phyloP scores from a whole-genome alignment of 2,113 vertebrate species.

The Argyrosomus japonicus region DNA sequence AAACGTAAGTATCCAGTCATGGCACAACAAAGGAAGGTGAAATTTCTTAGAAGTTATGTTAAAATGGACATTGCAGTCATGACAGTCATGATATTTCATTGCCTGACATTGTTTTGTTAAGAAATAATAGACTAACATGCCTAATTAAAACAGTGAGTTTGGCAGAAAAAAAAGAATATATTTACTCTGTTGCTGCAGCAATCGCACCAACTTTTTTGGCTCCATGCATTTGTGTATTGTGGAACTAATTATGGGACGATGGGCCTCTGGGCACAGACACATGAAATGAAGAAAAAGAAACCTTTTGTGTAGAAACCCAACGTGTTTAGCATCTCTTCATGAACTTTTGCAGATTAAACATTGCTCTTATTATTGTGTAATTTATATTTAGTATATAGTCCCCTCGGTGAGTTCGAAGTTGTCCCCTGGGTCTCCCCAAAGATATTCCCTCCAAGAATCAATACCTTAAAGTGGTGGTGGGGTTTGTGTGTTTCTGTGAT shows the following conservation, averaged over 20 bases:
- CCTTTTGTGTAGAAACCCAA: neutral
- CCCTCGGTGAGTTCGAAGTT: too few relatives aligned
- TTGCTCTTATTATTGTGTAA: neutral
- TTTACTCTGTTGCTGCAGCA: neutral
- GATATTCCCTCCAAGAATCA: too few relatives aligned
- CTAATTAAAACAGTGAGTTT: neutral
- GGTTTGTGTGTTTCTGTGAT: too few relatives aligned
- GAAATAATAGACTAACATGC: neutral
- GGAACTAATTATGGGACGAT: neutral
- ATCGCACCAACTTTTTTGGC: neutral
- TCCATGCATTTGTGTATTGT: neutral
- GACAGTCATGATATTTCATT: neutral
- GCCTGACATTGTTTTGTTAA: neutral
- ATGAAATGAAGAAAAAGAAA: neutral
- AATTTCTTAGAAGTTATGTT: neutral
- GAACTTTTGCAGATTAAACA: neutral
- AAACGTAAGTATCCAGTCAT: neutral
- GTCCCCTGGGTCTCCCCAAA: too few relatives aligned
- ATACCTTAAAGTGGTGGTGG: too few relatives aligned
- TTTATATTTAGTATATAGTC: too few relatives aligned
- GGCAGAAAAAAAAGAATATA: neutral
- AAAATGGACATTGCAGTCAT: neutral
- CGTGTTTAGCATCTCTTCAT: neutral
- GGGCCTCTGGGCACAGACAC: neutral
- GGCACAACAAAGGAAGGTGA: neutral